Conservation (phyloP, 2,888 invertebrate species). For the Chloroclystis v-ata region DNA sequence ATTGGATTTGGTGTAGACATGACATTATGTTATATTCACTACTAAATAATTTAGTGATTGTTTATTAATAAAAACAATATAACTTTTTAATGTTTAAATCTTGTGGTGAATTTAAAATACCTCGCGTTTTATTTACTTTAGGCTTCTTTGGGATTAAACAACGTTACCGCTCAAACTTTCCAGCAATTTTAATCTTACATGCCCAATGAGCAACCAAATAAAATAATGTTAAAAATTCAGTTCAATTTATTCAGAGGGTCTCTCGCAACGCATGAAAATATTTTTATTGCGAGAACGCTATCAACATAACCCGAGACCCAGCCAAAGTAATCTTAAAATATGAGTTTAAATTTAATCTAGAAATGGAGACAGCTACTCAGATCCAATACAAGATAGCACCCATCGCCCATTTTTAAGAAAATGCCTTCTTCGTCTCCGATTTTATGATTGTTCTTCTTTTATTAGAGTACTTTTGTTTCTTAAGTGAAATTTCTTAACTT, state of each 20-base stretch:
- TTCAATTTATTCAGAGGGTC: not conserved
- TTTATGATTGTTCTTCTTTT: constrained; percentile 78
- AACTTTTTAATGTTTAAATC: no score
- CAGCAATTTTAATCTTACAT: not conserved
- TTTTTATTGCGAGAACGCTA: constrained; percentile 6
- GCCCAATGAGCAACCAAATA: not conserved
- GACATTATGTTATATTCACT: no score
- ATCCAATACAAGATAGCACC: constrained; percentile 28
- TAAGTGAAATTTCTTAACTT: constrained; percentile 74
- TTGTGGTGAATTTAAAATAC: no score
- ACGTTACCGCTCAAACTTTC: not conserved
- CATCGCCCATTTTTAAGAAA: constrained; percentile 43
- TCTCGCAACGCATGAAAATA: not conserved
- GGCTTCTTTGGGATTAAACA: no score
- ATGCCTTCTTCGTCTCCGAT: constrained; percentile 60
- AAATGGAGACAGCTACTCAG: constrained; percentile 21
- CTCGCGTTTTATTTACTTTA: no score
- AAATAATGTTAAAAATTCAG: not conserved
- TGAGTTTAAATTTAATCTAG: constrained; percentile 22
- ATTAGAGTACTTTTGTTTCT: constrained; percentile 76
- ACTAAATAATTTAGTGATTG: no score
- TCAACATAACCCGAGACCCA: constrained; percentile 6
- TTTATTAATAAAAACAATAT: no score
- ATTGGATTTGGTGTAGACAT: no score
- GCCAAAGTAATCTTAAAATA: constrained; percentile 17